These are phyloP conservation scores for Rhopalosiphum nymphaeae DNA, from an alignment of 2,888 invertebrate species.

Conservation along the genomic window DNA sequence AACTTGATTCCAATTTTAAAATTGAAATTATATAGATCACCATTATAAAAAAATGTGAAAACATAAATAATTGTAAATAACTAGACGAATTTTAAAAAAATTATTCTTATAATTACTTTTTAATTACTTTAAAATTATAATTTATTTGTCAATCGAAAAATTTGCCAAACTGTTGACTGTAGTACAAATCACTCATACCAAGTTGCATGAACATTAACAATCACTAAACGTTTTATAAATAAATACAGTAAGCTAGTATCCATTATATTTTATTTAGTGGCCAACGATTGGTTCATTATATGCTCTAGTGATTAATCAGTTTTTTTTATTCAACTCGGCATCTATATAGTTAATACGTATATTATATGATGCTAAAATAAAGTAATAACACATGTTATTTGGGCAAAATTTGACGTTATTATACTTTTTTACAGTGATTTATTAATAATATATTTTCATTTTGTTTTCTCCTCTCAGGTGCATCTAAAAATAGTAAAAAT, in stretches of 20 bases:
- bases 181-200: background rate
- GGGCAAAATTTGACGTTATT: background rate
- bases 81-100: background rate
- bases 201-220: background rate
- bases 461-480: background rate
- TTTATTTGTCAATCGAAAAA: background rate
- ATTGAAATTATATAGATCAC: background rate
- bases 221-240: background rate
- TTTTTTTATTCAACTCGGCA: background rate
- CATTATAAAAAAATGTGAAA: background rate
- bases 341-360: background rate
- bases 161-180: background rate
- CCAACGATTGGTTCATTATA: background rate
- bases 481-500: background rate
- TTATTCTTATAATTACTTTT: background rate
- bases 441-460: background rate
- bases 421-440: background rate
- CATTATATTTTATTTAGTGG: background rate
- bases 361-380: background rate
- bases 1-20: background rate
- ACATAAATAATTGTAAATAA: background rate
- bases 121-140: background rate
- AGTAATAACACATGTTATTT: background rate
- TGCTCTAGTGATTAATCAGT: background rate
- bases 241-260: background rate